Base-by-base conservation (phyloP, 2,888 invertebrate species). In the Dicycla oo region DNA sequence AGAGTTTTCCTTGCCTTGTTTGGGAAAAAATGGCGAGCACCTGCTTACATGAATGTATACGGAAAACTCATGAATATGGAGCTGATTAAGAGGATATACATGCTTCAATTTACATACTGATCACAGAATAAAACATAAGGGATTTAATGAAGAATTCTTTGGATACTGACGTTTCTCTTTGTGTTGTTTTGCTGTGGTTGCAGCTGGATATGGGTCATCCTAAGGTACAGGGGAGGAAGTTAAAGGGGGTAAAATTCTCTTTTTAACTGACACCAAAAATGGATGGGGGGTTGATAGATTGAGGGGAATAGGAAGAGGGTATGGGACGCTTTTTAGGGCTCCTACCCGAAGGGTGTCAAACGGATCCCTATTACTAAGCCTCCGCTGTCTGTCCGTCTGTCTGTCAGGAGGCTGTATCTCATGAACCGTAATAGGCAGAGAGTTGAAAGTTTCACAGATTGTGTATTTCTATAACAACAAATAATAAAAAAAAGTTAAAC, bases 81-180 rank as follows among this genome's bases (percentile, higher is more conserved):
- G 45, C 63, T 78, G 81, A 78, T 78, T 78, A 78, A 69, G 45
- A 81, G 81, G 66, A 76, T 81, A 81, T 69, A 81, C 69, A 69
- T 58, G 69, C 76, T 69, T 78, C 45, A 78, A 78, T 78, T 78
- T 78, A 66, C 78, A 78, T 76, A 57, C 38, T 78, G 69, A 82
- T 79, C 51, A 61, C 40, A 45, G 82, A 79, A 79, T 72, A 67
- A 82, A 78, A 79, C 63, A 78, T 77, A 70, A 70, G 62, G 72
- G 78, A 60, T 60, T 78, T 49, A 66, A 71, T 66, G 53, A 63
- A 65, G 61, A 81, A 68, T 63, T 67, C 75, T 67, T 63, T 38
- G 26, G 68, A 20, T 61, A 8, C 43, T 20, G 10, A 26, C 64
- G 20, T 11, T 75, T 51, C 18, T 57, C 57, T 51, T 23, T 2